Evolutionary conservation across 2,113 vertebrate genomes (phyloP).

Genomic region (Sapajus apella): DNA sequence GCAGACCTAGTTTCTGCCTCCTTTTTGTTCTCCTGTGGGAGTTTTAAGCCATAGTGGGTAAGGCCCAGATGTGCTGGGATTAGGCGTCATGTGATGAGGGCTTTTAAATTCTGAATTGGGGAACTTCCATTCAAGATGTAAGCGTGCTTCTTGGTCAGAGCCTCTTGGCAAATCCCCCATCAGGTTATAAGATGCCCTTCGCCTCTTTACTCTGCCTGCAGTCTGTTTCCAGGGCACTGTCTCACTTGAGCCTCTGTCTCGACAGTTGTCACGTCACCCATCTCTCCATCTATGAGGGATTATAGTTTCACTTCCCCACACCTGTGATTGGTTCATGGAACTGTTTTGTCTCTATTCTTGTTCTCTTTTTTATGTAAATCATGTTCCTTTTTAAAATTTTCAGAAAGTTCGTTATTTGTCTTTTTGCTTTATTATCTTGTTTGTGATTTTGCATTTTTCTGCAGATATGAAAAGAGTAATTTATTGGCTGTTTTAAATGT

Average conservation of each 20-base stretch:
- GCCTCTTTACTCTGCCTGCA: conserved; percentile 5
- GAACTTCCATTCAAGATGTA: not conserved
- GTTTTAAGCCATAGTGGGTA: too few species aligned
- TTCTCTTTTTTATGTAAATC: conserved; percentile 33
- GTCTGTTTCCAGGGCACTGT: not conserved
- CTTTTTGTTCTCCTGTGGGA: not conserved
- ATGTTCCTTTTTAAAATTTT: conserved; percentile 9
- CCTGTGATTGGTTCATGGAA: not conserved
- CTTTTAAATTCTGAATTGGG: not conserved
- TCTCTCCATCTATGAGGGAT: not conserved
- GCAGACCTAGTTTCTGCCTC: not conserved
- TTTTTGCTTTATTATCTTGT: conserved; percentile 17
- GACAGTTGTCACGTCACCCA: not conserved
- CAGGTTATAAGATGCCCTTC: not conserved
- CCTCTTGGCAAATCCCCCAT: not conserved
- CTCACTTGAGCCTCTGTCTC: not conserved
- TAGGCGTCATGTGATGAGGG: not conserved
- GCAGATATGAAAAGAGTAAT: not conserved
- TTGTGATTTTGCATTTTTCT: conserved; percentile 31
- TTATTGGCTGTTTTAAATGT: not conserved
- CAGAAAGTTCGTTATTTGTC: conserved; percentile 7
- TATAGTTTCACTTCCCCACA: not conserved
- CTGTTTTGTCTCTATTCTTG: not conserved
- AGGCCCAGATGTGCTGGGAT: not conserved
- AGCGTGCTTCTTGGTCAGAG: not conserved